Evolutionary conservation across 2,113 vertebrate species (phyloP).

Genomic region (Piaya cayana): DNA sequence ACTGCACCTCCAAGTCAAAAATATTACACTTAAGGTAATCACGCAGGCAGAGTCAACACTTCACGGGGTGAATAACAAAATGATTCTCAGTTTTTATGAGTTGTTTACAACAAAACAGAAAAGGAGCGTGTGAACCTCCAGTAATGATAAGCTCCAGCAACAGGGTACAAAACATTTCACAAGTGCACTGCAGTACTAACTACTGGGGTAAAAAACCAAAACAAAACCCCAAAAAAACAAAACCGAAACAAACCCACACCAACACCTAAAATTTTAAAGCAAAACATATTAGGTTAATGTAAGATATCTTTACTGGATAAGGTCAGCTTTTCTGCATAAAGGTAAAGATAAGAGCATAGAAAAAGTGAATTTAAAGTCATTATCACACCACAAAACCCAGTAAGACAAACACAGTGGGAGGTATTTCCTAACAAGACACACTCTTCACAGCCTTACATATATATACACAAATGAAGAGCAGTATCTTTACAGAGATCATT

Average conservation of each 20-base stretch:
- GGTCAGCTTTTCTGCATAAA: background rate
- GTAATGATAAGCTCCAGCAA: background rate
- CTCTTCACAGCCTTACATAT: background rate
- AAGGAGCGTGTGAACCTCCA: background rate
- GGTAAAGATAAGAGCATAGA: background rate
- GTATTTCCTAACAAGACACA: background rate
- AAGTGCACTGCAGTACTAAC: background rate
- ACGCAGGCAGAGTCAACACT: background rate
- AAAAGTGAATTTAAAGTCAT: background rate
- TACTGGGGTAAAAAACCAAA: background rate
- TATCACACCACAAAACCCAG: background rate
- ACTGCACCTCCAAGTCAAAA: background rate
- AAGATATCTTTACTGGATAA: background rate
- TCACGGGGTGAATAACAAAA: background rate
- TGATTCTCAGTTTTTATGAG: background rate
- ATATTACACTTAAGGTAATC: background rate
- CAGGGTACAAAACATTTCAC: conserved; percentile 13
- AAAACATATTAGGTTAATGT: rapidly evolving
- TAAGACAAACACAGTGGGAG: background rate
- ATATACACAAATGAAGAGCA: background rate
- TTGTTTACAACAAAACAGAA: background rate
- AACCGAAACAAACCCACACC: too few relatives aligned
- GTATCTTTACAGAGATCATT: background rate
- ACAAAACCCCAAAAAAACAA: too few relatives aligned
- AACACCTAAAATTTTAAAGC: background rate